phyloP scores from a whole-genome alignment of 1,140 invertebrate species.

The Drosophila pectinifera region DNA sequence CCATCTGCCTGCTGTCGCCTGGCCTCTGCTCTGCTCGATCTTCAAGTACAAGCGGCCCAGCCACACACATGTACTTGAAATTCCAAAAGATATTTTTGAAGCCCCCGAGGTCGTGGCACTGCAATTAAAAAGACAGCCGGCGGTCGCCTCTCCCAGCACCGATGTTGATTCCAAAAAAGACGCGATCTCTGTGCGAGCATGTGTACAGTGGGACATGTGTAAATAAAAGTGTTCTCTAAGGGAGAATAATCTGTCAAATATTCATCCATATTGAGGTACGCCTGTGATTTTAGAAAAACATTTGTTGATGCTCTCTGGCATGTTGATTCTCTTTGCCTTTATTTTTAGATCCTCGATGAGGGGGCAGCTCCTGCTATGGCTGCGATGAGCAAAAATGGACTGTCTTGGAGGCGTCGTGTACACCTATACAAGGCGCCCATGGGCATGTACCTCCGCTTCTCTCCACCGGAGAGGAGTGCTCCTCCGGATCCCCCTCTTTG shows the following conservation, averaged over 20 bases:
- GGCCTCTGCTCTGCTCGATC: conserved; percentile 18
- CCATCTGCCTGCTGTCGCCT: conserved; percentile 52
- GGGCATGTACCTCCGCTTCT: conserved; percentile 6
- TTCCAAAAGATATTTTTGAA: conserved; percentile 81
- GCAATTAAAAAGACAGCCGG: conserved; percentile 79
- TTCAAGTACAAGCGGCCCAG: conserved; percentile 53
- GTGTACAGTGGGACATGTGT: conserved; percentile 32
- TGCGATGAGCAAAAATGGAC: conserved; percentile 50
- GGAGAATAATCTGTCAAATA: background rate
- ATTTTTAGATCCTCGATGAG: conserved; percentile 64
- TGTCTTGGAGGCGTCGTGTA: conserved; percentile 48
- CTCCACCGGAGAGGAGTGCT: conserved; percentile 1
- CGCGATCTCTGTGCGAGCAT: conserved; percentile 32
- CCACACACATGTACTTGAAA: conserved; percentile 74
- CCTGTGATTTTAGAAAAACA: conserved; percentile 52
- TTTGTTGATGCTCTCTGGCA: conserved; percentile 47
- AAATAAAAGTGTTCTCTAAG: too few species aligned
- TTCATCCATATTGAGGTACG: background rate
- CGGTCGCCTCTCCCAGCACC: conserved; percentile 42
- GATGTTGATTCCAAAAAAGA: conserved; percentile 65
- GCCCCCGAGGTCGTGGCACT: conserved; percentile 74
- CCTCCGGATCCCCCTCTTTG: background rate
- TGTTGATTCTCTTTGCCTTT: conserved; percentile 44
- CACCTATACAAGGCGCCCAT: conserved; percentile 13
- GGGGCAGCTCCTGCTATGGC: conserved; percentile 48